These are phyloP conservation scores for Incurvaria masculella DNA, from an alignment of 2,888 invertebrate species.

Conservation along the genomic window DNA sequence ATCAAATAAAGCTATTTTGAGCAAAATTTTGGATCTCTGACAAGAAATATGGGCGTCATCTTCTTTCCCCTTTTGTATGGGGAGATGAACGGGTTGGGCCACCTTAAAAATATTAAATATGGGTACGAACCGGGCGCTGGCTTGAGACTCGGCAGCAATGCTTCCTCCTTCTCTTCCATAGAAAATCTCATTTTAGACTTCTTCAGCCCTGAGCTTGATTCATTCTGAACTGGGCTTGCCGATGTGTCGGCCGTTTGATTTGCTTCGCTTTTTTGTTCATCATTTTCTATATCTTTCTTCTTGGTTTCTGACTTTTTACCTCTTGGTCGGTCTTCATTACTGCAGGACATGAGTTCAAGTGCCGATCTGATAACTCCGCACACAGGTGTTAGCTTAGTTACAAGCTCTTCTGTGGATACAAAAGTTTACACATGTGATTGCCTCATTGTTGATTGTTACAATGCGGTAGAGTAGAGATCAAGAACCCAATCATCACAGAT, in stretches of 20 bases:
- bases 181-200: constrained; percentile 38
- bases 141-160: constrained; percentile 78
- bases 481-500: no score
- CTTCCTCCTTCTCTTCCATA: constrained; percentile 62
- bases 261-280: constrained; percentile 8
- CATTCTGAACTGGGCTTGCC: no score
- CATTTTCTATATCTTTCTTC: constrained; percentile 13
- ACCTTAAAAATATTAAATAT: neutral
- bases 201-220: constrained; percentile 19
- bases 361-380: constrained; percentile 77
- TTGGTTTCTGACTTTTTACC: constrained; percentile 39
- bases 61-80: no score
- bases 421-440: no score
- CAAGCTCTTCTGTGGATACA: constrained; percentile 47
- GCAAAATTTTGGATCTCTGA: no score
- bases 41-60: no score
- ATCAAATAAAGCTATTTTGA: no score
- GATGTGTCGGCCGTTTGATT: no score
- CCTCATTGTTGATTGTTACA: no score
- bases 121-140: constrained; percentile 55
- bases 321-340: constrained; percentile 66
- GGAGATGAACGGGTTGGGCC: no score
- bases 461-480: no score
- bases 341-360: constrained; percentile 70
- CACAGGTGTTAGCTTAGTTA: constrained; percentile 64